These are phyloP conservation scores for Trichogramma evanescens DNA, from an alignment of 2,888 invertebrate species.

Conservation along the genomic window DNA sequence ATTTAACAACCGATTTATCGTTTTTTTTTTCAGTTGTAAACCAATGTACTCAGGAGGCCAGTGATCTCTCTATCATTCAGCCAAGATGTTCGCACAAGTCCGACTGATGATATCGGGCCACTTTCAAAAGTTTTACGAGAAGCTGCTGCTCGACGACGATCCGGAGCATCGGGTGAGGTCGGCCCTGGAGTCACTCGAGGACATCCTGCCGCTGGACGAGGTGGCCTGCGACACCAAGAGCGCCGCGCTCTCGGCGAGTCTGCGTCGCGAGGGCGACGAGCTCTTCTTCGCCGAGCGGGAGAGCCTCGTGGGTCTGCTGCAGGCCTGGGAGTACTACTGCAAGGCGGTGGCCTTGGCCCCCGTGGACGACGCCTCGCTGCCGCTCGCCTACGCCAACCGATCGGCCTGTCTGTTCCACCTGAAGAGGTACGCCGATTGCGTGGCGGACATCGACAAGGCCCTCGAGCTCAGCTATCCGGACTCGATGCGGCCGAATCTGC, in stretches of 20 bases:
- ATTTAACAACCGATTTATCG: too few relatives aligned
- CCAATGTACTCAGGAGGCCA: too few relatives aligned
- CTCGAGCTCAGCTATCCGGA: conserved; percentile 56
- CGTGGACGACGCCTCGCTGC: conserved; percentile 36
- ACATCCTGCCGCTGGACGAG: not conserved
- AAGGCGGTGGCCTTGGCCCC: too few relatives aligned
- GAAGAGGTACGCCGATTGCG: conserved; percentile 58
- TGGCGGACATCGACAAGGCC: conserved; percentile 63
- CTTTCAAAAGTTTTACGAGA: not conserved
- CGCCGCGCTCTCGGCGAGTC: not conserved
- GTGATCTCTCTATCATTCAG: too few relatives aligned
- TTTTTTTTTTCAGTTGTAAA: too few relatives aligned
- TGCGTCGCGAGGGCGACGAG: not conserved
- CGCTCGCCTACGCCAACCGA: conserved; percentile 66
- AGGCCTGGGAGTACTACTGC: too few relatives aligned
- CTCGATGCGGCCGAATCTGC: conserved; percentile 56
- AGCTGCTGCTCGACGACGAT: not conserved
- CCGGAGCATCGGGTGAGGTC: not conserved
- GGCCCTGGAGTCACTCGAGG: not conserved
- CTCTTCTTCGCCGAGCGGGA: not conserved
- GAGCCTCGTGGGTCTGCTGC: too few relatives aligned
- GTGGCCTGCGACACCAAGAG: not conserved
- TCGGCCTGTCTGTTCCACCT: conserved; percentile 66
- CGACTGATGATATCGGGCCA: not conserved
- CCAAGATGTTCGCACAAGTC: not conserved